These are phyloP conservation scores for Eidolon helvum DNA, from an alignment of 2,113 vertebrate species.

Conservation along the genomic window DNA sequence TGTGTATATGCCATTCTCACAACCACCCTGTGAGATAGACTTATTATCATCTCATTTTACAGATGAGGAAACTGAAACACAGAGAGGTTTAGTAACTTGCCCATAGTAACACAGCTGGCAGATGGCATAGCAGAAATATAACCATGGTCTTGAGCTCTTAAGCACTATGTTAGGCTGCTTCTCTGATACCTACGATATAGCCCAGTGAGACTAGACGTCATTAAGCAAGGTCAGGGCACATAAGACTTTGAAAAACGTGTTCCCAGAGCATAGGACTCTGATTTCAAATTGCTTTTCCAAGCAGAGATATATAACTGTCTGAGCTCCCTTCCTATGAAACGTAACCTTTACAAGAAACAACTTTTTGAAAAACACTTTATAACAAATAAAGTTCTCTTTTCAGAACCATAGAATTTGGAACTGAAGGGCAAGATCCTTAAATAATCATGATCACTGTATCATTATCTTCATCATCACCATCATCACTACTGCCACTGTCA, in stretches of 20 bases:
- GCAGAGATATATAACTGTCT: background rate
- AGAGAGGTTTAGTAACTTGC: background rate
- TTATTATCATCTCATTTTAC: background rate
- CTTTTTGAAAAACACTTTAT: background rate
- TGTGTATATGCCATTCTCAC: background rate
- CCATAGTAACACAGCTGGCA: background rate
- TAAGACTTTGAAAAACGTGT: background rate
- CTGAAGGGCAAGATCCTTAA: background rate
- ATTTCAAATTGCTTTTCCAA: background rate
- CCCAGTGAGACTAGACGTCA: background rate
- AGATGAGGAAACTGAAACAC: background rate
- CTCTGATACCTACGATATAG: background rate
- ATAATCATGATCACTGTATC: background rate
- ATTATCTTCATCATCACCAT: too few relatives aligned
- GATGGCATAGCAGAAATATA: background rate
- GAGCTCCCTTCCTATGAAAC: background rate
- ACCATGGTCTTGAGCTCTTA: background rate
- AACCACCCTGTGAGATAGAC: background rate
- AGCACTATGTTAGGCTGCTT: background rate
- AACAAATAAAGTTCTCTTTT: background rate
- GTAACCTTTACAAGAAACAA: background rate
- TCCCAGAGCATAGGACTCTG: background rate
- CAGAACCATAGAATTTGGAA: slow-evolving; percentile 15
- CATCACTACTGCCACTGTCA: background rate
- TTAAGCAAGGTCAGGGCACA: background rate